Evolutionary conservation across 2,888 invertebrate genomes (phyloP).

Genomic region (Watsonalla binaria): DNA sequence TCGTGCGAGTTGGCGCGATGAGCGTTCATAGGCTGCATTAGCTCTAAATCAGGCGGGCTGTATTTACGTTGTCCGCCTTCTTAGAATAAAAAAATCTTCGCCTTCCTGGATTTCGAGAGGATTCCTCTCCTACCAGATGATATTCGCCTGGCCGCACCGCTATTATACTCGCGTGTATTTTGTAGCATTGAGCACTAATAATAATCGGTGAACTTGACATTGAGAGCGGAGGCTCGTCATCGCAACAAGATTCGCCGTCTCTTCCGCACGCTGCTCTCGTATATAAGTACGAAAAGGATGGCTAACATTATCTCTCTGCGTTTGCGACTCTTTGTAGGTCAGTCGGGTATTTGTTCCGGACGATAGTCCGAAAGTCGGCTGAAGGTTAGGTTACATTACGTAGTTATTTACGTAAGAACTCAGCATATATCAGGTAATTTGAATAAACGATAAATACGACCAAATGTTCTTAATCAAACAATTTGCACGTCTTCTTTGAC

Average conservation of each 20-base stretch:
- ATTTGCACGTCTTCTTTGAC: slow-evolving; percentile 23
- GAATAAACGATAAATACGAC: slow-evolving; percentile 33
- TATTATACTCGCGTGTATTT: slow-evolving; percentile 67
- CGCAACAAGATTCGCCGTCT: slow-evolving; percentile 61
- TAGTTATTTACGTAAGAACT: slow-evolving; percentile 56
- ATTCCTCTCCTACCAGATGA: slow-evolving; percentile 9
- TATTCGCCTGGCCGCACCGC: slow-evolving; percentile 47
- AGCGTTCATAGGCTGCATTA: no score
- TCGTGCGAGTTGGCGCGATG: no score
- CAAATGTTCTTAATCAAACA: slow-evolving; percentile 22
- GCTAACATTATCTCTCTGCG: slow-evolving; percentile 58
- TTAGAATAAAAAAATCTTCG: no score
- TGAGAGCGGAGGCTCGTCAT: slow-evolving; percentile 77
- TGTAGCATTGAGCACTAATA: slow-evolving; percentile 77
- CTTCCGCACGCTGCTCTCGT: slow-evolving; percentile 42
- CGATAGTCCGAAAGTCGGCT: slow-evolving; percentile 77
- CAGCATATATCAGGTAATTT: slow-evolving; percentile 25
- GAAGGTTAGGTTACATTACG: slow-evolving; percentile 77
- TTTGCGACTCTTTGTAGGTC: slow-evolving; percentile 74
- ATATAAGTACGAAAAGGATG: slow-evolving; percentile 54
- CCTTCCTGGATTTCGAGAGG: not conserved
- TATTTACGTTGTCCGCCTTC: no score
- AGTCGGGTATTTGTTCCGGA: slow-evolving; percentile 76
- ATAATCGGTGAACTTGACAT: slow-evolving; percentile 79
- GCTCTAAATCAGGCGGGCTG: no score